These are phyloP conservation scores for Dolichoris vasculosae DNA, from an alignment of 1,140 invertebrate species.

Conservation along the genomic window DNA sequence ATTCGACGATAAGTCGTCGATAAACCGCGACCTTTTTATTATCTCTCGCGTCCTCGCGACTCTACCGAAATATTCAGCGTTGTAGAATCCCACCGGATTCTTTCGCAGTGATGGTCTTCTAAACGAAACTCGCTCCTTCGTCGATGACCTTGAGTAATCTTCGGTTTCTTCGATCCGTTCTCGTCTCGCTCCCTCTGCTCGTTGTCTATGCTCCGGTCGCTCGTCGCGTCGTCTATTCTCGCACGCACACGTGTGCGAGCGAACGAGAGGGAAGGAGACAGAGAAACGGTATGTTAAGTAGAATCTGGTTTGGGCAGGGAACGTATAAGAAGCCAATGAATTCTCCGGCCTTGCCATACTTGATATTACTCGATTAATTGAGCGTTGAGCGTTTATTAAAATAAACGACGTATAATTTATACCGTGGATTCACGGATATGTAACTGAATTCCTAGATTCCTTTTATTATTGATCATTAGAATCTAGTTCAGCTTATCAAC, in stretches of 20 bases:
- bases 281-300: background rate
- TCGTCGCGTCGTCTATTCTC: conserved; percentile 25
- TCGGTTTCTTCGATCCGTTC: conserved; percentile 9
- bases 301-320: conserved; percentile 40
- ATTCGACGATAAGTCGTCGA: conserved; percentile 26
- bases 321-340: background rate
- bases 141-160: conserved; percentile 29
- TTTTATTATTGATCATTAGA: background rate
- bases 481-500: background rate
- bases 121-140: conserved; percentile 12
- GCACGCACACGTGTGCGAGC: background rate
- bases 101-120: background rate
- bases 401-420: conserved; percentile 22
- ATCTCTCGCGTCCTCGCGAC: background rate
- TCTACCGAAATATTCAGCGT: conserved; percentile 22
- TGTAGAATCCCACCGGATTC: background rate
- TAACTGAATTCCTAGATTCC: background rate
- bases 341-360: conserved; percentile 22
- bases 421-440: background rate
- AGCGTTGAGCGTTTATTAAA: conserved; percentile 19
- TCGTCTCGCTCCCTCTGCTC: background rate
- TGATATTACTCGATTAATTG: conserved; percentile 29
- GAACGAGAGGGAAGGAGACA: background rate
- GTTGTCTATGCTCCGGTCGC: background rate
- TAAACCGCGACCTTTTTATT: conserved; percentile 36